phyloP scores from a whole-genome alignment of 35 echinoderm and acorn worm species.

The Lytechinus variegatus region DNA sequence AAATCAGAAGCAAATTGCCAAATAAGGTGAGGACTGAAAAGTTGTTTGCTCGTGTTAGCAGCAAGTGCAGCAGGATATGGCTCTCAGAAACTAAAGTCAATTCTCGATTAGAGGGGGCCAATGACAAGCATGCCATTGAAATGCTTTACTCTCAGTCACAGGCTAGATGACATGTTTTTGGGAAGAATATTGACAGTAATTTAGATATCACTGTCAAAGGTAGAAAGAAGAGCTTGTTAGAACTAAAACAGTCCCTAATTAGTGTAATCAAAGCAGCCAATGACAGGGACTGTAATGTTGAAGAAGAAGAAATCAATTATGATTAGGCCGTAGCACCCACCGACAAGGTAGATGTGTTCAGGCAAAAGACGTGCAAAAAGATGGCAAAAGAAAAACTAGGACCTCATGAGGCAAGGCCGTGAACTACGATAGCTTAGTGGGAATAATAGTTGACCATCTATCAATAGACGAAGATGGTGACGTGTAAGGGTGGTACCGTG shows the following conservation, averaged over 20 bases:
- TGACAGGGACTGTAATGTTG: neutral
- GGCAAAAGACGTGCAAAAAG: neutral
- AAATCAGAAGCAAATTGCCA: neutral
- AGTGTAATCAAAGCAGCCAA: neutral
- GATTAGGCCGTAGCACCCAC: neutral
- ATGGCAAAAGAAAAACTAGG: neutral
- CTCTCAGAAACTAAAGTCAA: conserved; percentile 25
- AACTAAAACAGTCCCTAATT: neutral
- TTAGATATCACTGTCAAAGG: neutral
- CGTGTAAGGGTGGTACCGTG: neutral
- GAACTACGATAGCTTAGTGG: neutral
- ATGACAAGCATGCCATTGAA: neutral
- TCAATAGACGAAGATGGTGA: neutral
- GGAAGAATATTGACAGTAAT: no score
- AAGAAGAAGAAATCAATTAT: neutral
- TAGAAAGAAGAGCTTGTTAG: neutral
- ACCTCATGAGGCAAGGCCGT: neutral
- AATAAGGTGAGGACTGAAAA: neutral
- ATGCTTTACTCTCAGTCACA: no score
- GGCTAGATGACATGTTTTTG: no score
- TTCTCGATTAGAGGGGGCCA: neutral
- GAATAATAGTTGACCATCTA: conserved; percentile 9
- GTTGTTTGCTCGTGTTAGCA: neutral
- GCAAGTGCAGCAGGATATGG: neutral
- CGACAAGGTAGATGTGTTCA: neutral